A percentile compares a stretch with the other conserved stretches of the same genome.
These are phyloP conservation scores for Sinocyclocheilus grahami DNA, from an alignment of 2,113 vertebrate species.

Conservation along the genomic window DNA sequence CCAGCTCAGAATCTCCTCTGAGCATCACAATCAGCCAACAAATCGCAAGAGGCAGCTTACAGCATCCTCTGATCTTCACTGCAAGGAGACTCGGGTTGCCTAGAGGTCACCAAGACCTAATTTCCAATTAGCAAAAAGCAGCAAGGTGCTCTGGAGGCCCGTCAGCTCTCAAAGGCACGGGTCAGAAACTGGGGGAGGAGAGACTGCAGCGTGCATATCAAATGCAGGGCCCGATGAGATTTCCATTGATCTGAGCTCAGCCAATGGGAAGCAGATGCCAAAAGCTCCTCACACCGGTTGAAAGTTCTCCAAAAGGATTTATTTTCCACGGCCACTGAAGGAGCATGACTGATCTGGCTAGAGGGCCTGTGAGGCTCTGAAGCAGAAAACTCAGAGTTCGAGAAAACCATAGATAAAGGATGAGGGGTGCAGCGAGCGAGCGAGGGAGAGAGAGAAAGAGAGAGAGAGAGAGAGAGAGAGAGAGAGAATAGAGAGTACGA, in stretches of 20 bases:
- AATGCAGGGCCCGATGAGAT: constrained; percentile 66
- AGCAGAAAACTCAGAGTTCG: constrained; percentile 44
- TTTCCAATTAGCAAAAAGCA: constrained; percentile 53
- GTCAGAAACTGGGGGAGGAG: constrained; percentile 57
- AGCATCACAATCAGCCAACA: background rate
- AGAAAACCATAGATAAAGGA: constrained; percentile 38
- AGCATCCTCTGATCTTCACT: constrained; percentile 11
- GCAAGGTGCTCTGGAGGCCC: constrained; percentile 36
- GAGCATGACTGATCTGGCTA: constrained; percentile 73
- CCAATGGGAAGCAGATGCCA: constrained; percentile 63
- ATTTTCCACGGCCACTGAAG: constrained; percentile 72
- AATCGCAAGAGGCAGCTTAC: background rate
- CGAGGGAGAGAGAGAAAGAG: constrained; percentile 2
- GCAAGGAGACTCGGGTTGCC: constrained; percentile 31
- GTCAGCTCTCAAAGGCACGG: constrained; percentile 52
- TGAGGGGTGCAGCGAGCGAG: constrained; percentile 31
- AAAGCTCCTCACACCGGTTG: constrained; percentile 57
- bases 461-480: background rate
- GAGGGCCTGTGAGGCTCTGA: constrained; percentile 46
- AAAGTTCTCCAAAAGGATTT: constrained; percentile 73
- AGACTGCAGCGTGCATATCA: constrained; percentile 66
- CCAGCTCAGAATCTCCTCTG: background rate
- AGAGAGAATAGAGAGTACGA: constrained; percentile 42
- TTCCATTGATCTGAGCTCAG: constrained; percentile 65
- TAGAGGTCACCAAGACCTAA: constrained; percentile 35